Conservation (phyloP, 1,140 invertebrate species). For the Drosophila chauvacae region DNA sequence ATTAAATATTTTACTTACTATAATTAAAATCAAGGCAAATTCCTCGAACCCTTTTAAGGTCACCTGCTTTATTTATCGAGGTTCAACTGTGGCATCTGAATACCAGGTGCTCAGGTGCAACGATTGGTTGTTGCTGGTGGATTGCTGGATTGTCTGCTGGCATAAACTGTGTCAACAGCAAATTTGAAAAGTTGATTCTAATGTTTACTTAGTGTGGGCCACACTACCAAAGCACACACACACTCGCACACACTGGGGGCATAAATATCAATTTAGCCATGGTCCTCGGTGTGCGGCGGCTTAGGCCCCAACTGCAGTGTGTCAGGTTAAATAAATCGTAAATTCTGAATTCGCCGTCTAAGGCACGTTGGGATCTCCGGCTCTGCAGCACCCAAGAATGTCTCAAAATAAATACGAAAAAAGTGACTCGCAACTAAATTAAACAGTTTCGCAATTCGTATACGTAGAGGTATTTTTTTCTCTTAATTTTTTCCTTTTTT, state of each 20-base stretch:
- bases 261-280: slow-evolving; percentile 63
- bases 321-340: slow-evolving; percentile 71
- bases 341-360: slow-evolving; percentile 50
- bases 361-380: slow-evolving; percentile 43
- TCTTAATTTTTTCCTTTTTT: not conserved
- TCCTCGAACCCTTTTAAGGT: not conserved
- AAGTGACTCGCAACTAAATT: slow-evolving; percentile 63
- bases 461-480: slow-evolving; percentile 20
- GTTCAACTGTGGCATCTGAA: slow-evolving; percentile 8
- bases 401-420: slow-evolving; percentile 58
- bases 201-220: slow-evolving; percentile 67
- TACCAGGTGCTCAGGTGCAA: slow-evolving; percentile 61
- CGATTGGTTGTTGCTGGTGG: slow-evolving; percentile 29
- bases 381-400: slow-evolving; percentile 59
- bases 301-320: slow-evolving; percentile 6
- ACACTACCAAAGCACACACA: slow-evolving; percentile 28
- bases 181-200: slow-evolving; percentile 80
- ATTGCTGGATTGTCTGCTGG: slow-evolving; percentile 23
- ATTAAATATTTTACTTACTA: not conserved
- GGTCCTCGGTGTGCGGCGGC: slow-evolving; percentile 54
- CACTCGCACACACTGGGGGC: slow-evolving; percentile 6
- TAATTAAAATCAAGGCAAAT: not conserved
- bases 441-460: slow-evolving; percentile 73
- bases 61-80: not conserved
- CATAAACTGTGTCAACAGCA: slow-evolving; percentile 76